Evolutionary conservation across 2,797 vertebrate species (phyloP).

Genomic region (Muscicapa comitata): DNA sequence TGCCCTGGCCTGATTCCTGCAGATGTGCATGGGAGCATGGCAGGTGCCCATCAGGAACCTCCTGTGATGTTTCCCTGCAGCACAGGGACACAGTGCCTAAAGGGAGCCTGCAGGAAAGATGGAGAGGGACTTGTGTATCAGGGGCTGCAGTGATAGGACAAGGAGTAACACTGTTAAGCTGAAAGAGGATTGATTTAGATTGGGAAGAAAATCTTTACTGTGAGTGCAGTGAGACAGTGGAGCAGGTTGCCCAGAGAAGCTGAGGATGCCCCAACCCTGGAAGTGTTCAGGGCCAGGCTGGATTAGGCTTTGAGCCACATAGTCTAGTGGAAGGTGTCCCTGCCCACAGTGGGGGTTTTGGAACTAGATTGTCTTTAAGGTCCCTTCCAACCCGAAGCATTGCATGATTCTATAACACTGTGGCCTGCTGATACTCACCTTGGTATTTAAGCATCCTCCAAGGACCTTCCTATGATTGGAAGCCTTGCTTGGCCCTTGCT

Average conservation of each 20-base stretch:
- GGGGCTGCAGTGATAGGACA: rapidly evolving
- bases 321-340: neutral
- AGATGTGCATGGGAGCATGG: neutral
- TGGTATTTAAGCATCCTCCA: neutral
- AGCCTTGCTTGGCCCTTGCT: neutral
- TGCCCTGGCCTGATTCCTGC: neutral
- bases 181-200: neutral
- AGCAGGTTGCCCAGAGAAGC: neutral
- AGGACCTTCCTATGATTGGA: neutral
- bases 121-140: neutral
- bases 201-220: neutral
- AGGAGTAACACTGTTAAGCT: neutral
- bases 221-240: neutral
- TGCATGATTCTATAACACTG: neutral
- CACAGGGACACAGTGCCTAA: neutral
- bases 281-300: neutral
- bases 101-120: neutral
- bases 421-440: neutral
- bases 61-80: neutral
- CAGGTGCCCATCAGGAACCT: neutral
- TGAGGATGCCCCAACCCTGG: neutral
- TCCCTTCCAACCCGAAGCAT: neutral
- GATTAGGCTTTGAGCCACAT: neutral
- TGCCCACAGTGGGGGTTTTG: neutral
- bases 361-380: neutral